These are phyloP conservation scores for Danio tinwini DNA, from an alignment of 2,797 vertebrate species.

Conservation along the genomic window DNA sequence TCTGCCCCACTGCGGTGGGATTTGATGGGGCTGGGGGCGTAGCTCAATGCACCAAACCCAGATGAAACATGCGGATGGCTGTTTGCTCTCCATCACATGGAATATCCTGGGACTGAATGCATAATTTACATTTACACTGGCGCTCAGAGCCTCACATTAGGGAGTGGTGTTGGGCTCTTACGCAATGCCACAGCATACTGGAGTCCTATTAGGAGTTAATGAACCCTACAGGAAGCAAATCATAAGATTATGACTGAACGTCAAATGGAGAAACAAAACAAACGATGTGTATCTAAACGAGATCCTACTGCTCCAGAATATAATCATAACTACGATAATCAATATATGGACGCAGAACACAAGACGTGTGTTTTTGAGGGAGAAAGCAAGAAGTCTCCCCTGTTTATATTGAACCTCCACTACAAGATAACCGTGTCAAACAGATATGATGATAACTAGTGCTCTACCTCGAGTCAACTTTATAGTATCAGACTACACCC, in stretches of 20 bases:
- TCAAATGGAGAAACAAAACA: background rate
- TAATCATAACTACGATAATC: background rate
- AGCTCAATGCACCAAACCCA: conserved; percentile 58
- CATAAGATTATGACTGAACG: background rate
- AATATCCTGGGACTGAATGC: conserved; percentile 60
- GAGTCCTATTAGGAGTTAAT: conserved; percentile 1
- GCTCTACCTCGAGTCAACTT: background rate
- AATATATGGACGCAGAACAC: background rate
- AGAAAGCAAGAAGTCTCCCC: no score
- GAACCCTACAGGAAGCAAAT: background rate
- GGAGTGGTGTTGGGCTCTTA: conserved; percentile 66
- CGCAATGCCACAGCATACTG: conserved; percentile 25
- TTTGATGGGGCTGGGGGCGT: conserved; percentile 40
- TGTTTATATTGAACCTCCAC: background rate
- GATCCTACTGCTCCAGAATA: background rate
- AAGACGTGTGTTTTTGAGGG: background rate
- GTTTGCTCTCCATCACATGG: conserved; percentile 38
- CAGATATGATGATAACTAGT: background rate
- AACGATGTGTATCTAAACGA: no score
- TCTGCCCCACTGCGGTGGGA: conserved; percentile 39
- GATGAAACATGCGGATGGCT: conserved; percentile 34
- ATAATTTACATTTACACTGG: conserved; percentile 59
- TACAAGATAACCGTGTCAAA: background rate
- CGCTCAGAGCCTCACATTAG: conserved; percentile 63
- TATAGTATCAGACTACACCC: background rate